Evolutionary conservation across 2,113 vertebrate species (phyloP).

Genomic region (Chauna torquata): DNA sequence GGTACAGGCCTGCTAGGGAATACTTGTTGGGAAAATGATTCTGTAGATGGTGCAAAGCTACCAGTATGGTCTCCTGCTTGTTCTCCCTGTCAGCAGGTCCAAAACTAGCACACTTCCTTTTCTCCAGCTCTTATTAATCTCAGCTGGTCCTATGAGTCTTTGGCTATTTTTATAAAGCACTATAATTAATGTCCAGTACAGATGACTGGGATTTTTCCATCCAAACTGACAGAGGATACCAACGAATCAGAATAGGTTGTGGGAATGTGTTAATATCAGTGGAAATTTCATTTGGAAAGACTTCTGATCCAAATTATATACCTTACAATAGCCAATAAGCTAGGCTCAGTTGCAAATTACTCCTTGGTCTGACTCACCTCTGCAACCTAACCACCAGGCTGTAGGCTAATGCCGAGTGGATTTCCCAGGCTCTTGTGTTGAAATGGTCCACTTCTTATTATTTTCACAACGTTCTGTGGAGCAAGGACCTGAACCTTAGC

Average conservation of each 20-base stretch:
- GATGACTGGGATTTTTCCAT: background rate
- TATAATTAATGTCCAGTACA: background rate
- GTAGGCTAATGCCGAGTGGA: fast-evolving
- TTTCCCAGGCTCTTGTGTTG: background rate
- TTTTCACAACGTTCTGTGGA: background rate
- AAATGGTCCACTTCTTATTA: background rate
- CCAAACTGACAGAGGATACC: background rate
- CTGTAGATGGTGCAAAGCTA: background rate
- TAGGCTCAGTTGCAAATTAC: background rate
- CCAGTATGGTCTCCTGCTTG: background rate
- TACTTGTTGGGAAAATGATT: background rate
- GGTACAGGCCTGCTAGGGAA: background rate
- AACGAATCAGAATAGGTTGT: background rate
- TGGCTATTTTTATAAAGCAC: background rate
- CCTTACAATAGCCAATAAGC: background rate
- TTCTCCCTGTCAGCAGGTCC: background rate
- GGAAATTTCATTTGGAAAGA: background rate
- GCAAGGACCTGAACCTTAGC: background rate
- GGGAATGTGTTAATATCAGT: fast-evolving
- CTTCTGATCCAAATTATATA: background rate
- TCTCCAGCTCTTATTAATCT: background rate
- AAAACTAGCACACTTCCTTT: background rate
- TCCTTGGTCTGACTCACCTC: background rate
- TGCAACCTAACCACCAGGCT: background rate
- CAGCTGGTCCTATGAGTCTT: background rate